These are phyloP conservation scores for Lycaena phlaeas DNA, from an alignment of 2,888 invertebrate species.

Conservation along the genomic window DNA sequence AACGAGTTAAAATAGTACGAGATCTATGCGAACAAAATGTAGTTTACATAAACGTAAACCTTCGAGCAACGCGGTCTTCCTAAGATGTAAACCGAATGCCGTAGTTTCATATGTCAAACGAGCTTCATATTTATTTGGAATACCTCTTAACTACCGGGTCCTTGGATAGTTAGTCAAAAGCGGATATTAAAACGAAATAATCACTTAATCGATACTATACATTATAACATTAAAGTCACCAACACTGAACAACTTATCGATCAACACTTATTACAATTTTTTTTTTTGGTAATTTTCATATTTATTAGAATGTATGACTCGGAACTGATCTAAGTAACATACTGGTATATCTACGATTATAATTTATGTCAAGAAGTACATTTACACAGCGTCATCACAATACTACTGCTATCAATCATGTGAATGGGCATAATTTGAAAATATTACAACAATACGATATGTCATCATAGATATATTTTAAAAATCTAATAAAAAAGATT, in stretches of 20 bases:
- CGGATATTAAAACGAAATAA: background rate
- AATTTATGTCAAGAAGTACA: slow-evolving; percentile 28
- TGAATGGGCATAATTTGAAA: slow-evolving; percentile 10
- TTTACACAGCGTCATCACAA: slow-evolving; percentile 11
- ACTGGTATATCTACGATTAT: slow-evolving; percentile 19
- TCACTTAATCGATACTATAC: slow-evolving; percentile 18
- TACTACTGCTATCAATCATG: slow-evolving; percentile 10
- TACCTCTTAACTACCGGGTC: too few relatives aligned
- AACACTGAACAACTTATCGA: slow-evolving; percentile 55
- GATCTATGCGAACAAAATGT: too few relatives aligned
- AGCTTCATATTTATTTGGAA: too few relatives aligned
- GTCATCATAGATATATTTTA: background rate
- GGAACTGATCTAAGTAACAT: slow-evolving; percentile 32
- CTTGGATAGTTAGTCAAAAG: background rate
- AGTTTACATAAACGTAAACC: too few relatives aligned
- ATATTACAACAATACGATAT: slow-evolving; percentile 1
- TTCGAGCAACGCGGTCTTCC: too few relatives aligned
- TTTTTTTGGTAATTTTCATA: slow-evolving; percentile 31
- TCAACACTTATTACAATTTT: slow-evolving; percentile 60
- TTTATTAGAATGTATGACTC: slow-evolving; percentile 39
- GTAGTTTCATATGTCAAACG: too few relatives aligned
- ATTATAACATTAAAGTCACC: slow-evolving; percentile 35
- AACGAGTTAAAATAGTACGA: too few relatives aligned
- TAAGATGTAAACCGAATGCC: too few relatives aligned
- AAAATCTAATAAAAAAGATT: background rate